phyloP scores from a whole-genome alignment of 2,113 vertebrate species.

The Hymenochirus boettgeri region DNA sequence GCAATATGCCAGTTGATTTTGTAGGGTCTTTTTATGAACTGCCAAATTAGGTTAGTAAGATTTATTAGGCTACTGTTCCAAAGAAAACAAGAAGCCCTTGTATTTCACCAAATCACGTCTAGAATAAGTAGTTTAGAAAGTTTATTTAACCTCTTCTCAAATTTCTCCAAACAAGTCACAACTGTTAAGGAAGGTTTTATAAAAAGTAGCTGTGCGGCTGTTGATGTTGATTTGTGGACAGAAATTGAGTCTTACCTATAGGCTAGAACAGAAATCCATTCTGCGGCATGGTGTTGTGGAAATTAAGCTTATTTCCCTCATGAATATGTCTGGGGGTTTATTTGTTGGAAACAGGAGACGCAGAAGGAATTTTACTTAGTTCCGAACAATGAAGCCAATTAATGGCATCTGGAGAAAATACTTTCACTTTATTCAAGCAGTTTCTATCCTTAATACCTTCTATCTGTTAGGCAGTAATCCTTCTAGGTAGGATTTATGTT shows the following conservation, averaged over 20 bases:
- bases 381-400: background rate
- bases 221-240: slow-evolving; percentile 27
- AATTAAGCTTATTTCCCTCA: slow-evolving; percentile 14
- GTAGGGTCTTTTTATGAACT: slow-evolving; percentile 14
- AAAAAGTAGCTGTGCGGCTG: slow-evolving; percentile 33
- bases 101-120: slow-evolving; percentile 30
- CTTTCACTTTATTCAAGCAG: too few species aligned
- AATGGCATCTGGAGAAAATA: background rate
- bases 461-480: too few species aligned
- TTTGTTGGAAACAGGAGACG: background rate
- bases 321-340: background rate
- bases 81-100: slow-evolving; percentile 33
- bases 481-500: too few species aligned
- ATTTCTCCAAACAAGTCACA: slow-evolving; percentile 33
- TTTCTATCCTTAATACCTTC: too few species aligned
- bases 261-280: slow-evolving; percentile 37
- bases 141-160: slow-evolving; percentile 39
- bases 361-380: slow-evolving; percentile 32
- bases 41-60: slow-evolving; percentile 40
- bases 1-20: slow-evolving; percentile 20
- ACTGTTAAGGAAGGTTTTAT: slow-evolving; percentile 29
- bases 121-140: slow-evolving; percentile 35
- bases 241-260: slow-evolving; percentile 27
- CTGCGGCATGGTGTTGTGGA: slow-evolving; percentile 6
- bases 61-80: slow-evolving; percentile 32